A percentile compares a stretch with the other conserved stretches of the same genome.
phyloP scores from a whole-genome alignment of 2,888 invertebrate species.

The Magallana nippona region DNA sequence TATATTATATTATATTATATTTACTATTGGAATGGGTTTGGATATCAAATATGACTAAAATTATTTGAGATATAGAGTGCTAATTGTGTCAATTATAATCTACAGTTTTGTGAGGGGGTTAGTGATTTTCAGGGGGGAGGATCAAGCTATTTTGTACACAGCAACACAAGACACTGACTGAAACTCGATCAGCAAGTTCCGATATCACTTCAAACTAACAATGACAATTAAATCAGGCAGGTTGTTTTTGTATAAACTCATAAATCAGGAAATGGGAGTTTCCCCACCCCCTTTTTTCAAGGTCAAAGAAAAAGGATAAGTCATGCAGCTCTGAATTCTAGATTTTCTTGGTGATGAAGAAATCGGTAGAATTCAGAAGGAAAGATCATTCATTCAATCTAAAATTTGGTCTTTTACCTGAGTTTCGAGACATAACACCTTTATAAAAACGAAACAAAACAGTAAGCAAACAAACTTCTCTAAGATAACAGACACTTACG shows the following conservation, averaged over 20 bases:
- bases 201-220: background rate
- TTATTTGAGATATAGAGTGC: background rate
- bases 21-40: no score
- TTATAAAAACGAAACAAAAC: constrained; percentile 4
- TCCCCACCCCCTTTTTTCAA: no score
- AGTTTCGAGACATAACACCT: constrained; percentile 18
- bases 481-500: no score
- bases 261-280: no score
- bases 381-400: background rate
- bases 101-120: constrained; percentile 19
- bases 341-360: background rate
- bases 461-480: background rate
- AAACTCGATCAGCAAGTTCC: background rate
- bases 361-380: constrained; percentile 22
- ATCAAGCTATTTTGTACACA: constrained; percentile 7
- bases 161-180: background rate
- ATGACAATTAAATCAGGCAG: background rate
- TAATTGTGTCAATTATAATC: background rate
- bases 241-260: background rate
- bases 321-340: constrained; percentile 13
- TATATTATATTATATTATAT: no score
- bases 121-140: constrained; percentile 21
- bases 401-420: background rate
- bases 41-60: background rate
- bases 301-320: background rate